These are phyloP conservation scores for Drosophila koepferae DNA, from an alignment of 2,888 invertebrate genomes.

Conservation along the genomic window DNA sequence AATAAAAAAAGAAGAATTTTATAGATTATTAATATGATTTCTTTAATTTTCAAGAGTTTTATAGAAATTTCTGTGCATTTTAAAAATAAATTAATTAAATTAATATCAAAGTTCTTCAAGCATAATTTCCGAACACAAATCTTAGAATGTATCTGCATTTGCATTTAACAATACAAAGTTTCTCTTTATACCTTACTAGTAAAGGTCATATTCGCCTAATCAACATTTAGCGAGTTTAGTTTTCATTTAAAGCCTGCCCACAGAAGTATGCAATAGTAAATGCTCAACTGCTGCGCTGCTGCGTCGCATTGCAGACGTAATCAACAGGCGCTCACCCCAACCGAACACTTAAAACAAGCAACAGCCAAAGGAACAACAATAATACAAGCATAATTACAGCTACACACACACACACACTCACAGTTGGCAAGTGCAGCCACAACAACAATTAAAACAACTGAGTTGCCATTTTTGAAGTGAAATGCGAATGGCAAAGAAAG, in stretches of 20 bases:
- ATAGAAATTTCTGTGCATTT: no score
- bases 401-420: conserved; percentile 19
- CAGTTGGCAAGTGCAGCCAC: conserved; percentile 55
- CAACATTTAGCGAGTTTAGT: background rate
- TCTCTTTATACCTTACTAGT: no score
- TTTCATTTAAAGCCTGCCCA: conserved; percentile 23
- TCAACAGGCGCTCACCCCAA: conserved; percentile 54
- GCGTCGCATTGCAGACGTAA: conserved; percentile 46
- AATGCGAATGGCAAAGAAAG: conserved; percentile 39
- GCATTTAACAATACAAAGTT: no score
- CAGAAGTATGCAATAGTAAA: conserved; percentile 38
- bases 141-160: no score
- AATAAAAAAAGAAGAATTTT: no score
- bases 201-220: conserved; percentile 8
- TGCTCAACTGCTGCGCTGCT: conserved; percentile 21
- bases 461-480: conserved; percentile 80
- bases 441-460: conserved; percentile 75
- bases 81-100: no score
- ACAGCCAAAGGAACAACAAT: conserved; percentile 36
- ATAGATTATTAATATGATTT: no score
- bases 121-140: no score
- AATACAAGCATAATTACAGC: conserved; percentile 56
- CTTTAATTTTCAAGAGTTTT: no score
- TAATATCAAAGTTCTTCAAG: no score
- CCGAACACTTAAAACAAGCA: conserved; percentile 24